Evolutionary conservation across 2,888 invertebrate genomes (phyloP).

Genomic region (Lasioglossum marginatum): DNA sequence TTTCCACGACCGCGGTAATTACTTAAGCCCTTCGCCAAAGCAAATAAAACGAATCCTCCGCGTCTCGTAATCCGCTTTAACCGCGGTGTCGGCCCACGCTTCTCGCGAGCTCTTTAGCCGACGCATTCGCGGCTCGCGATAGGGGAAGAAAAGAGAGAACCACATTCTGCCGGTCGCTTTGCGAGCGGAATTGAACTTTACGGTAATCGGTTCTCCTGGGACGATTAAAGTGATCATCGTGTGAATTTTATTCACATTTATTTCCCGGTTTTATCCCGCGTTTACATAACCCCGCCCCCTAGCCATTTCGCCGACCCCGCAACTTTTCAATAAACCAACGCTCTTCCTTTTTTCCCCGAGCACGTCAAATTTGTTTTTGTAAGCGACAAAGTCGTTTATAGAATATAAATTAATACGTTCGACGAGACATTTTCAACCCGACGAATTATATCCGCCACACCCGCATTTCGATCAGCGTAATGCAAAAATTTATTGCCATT

Average conservation of each 20-base stretch:
- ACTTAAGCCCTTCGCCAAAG: background rate
- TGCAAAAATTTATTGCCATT: background rate
- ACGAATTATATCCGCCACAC: background rate
- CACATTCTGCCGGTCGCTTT: constrained; percentile 1
- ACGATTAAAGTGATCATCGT: constrained; percentile 5
- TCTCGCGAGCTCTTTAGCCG: background rate
- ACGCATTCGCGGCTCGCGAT: background rate
- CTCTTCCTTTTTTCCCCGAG: background rate
- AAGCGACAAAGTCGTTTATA: background rate
- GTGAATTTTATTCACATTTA: constrained; percentile 1
- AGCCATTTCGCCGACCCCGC: background rate
- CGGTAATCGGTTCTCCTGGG: background rate
- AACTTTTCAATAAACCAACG: background rate
- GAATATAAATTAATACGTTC: background rate
- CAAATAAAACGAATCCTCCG: background rate
- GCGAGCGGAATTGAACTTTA: background rate
- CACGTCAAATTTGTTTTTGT: background rate
- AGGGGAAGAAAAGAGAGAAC: background rate
- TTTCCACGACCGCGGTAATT: background rate
- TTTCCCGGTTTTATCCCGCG: background rate
- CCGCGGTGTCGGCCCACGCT: background rate
- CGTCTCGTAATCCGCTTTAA: constrained; percentile 3
- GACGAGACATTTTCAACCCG: background rate
- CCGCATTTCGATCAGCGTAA: background rate
- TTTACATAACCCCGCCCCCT: background rate